A percentile compares a stretch with the other conserved stretches of the same genome.
Conservation (phyloP, 2,113 vertebrate genomes). For the Nothocercus julius region DNA sequence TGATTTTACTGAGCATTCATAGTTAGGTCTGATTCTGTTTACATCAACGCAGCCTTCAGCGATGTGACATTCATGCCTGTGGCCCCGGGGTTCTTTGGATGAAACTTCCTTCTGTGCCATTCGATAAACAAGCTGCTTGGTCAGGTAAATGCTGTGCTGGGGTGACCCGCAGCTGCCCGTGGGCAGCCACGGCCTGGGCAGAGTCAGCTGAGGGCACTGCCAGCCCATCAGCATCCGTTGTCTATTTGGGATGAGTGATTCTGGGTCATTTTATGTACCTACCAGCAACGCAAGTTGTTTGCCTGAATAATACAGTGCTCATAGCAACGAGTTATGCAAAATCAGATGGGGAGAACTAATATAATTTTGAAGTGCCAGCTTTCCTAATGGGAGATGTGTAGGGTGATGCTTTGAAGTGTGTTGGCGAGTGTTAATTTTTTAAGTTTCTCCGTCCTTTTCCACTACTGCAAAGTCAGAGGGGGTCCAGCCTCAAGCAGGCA, state of each 20-base stretch:
- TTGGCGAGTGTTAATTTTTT: neutral
- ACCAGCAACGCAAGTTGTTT: neutral
- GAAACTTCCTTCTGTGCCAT: neutral
- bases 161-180: neutral
- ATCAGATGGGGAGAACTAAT: neutral
- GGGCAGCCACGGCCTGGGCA: rapidly evolving
- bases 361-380: neutral
- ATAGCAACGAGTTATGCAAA: neutral
- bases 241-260: neutral
- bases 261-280: neutral
- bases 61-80: neutral
- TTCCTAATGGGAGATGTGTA: neutral
- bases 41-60: neutral
- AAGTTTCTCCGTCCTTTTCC: neutral
- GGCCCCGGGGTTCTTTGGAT: neutral
- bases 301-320: neutral
- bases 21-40: neutral
- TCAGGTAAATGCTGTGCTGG: neutral
- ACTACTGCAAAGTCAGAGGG: neutral
- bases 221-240: neutral
- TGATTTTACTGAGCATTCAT: neutral
- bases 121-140: neutral
- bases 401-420: neutral
- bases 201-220: neutral
- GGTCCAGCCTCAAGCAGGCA: neutral